These are phyloP conservation scores for Oreonectes daqikongensis DNA, from an alignment of 2,797 vertebrate species.

Conservation along the genomic window DNA sequence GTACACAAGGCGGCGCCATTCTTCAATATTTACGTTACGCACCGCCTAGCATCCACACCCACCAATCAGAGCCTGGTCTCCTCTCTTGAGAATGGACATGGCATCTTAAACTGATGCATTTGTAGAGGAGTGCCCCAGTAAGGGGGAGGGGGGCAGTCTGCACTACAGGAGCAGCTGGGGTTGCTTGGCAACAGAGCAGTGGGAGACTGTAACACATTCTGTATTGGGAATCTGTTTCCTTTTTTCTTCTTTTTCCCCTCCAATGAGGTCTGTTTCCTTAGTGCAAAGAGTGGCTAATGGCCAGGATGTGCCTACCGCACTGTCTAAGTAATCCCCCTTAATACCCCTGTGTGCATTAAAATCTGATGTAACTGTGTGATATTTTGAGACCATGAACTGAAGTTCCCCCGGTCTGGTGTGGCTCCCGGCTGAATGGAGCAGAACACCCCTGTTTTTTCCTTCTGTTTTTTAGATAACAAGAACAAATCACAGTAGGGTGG, in stretches of 20 bases:
- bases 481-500: background rate
- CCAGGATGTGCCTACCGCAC: slow-evolving; percentile 58
- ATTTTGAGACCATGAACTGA: slow-evolving; percentile 56
- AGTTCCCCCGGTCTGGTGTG: slow-evolving; percentile 55
- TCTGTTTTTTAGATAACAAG: slow-evolving; percentile 8
- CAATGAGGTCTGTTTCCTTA: slow-evolving; percentile 15
- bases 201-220: slow-evolving; percentile 63
- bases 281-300: slow-evolving; percentile 51
- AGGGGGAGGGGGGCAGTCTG: slow-evolving; percentile 57
- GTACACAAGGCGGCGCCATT: slow-evolving; percentile 49
- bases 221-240: slow-evolving; percentile 60
- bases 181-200: slow-evolving; percentile 81
- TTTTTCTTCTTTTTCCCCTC: slow-evolving; percentile 11
- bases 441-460: background rate
- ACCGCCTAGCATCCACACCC: slow-evolving; percentile 4
- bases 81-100: slow-evolving; percentile 63
- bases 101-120: slow-evolving; percentile 63
- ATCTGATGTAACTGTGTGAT: slow-evolving; percentile 65
- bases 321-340: slow-evolving; percentile 70
- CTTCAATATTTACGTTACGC: slow-evolving; percentile 17
- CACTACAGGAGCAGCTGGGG: slow-evolving; percentile 56
- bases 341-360: slow-evolving; percentile 63
- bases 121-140: slow-evolving; percentile 56
- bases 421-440: slow-evolving; percentile 1
- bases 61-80: slow-evolving; percentile 40